Evolutionary conservation across 2,888 invertebrate genomes (phyloP).

Genomic region (Volucella inflata): DNA sequence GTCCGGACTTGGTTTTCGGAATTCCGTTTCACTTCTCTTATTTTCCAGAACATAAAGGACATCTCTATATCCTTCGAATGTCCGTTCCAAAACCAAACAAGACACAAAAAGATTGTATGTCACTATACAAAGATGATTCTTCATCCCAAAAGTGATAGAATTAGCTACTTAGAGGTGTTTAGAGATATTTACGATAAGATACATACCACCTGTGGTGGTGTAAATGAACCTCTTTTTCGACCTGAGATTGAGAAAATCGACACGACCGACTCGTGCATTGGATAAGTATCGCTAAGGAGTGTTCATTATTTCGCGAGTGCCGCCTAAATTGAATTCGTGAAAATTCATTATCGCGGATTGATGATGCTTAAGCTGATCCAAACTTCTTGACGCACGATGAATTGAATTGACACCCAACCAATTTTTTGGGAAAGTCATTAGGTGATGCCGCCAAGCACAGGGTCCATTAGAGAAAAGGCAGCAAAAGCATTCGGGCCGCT

Average conservation of each 20-base stretch:
- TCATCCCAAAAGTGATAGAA: constrained; percentile 26
- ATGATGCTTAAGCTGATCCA: constrained; percentile 12
- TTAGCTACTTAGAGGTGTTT: constrained; percentile 65
- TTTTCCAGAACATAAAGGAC: constrained; percentile 41
- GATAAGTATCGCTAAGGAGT: constrained; percentile 38
- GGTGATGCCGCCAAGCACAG: neutral
- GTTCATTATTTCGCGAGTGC: constrained; percentile 48
- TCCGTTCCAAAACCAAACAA: constrained; percentile 57
- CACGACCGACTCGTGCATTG: constrained; percentile 27
- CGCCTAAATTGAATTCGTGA: constrained; percentile 40
- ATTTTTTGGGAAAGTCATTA: constrained; percentile 50
- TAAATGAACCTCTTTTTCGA: constrained; percentile 31
- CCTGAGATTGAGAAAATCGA: constrained; percentile 14
- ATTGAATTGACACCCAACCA: constrained; percentile 63
- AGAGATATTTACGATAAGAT: constrained; percentile 59
- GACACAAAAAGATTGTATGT: neutral
- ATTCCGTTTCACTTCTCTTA: constrained; percentile 45
- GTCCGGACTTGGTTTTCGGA: constrained; percentile 64
- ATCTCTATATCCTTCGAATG: constrained; percentile 39
- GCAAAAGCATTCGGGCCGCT: neutral
- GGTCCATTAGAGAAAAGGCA: constrained; percentile 37
- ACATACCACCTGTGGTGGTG: constrained; percentile 43
- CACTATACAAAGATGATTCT: constrained; percentile 15
- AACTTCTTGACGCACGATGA: constrained; percentile 26
- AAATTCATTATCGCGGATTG: constrained; percentile 49